Evolutionary conservation across 2,888 invertebrate genomes (phyloP).

Genomic region (Agrotis exclamationis): DNA sequence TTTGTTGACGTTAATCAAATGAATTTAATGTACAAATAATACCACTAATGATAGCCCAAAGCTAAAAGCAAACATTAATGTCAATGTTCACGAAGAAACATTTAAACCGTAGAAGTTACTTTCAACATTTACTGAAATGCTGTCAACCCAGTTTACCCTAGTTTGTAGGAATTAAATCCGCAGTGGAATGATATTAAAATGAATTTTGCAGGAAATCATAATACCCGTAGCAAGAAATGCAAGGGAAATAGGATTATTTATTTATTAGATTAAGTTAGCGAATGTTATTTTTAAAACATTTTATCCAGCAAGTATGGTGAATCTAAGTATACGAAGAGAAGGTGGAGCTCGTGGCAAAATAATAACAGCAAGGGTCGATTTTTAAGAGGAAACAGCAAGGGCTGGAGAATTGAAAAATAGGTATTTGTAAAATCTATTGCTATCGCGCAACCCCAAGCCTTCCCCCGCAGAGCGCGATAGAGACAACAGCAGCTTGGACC

Average conservation of each 20-base stretch:
- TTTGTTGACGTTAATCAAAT: too few relatives aligned
- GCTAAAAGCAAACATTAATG: slow-evolving; percentile 14
- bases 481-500: too few relatives aligned
- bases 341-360: not conserved
- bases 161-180: slow-evolving; percentile 27
- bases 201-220: slow-evolving; percentile 30
- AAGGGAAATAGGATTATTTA: slow-evolving; percentile 32
- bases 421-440: too few relatives aligned
- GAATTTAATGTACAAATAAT: too few relatives aligned
- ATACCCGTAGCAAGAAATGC: slow-evolving; percentile 23
- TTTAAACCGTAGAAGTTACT: slow-evolving; percentile 13
- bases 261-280: slow-evolving; percentile 12
- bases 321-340: not conserved
- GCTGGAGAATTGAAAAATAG: too few relatives aligned
- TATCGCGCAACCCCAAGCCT: too few relatives aligned
- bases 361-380: too few relatives aligned
- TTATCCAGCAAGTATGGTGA: not conserved
- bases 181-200: slow-evolving; percentile 31
- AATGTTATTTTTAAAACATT: slow-evolving; percentile 12
- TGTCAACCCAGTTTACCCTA: slow-evolving; percentile 37
- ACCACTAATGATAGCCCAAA: not conserved
- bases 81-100: slow-evolving; percentile 17
- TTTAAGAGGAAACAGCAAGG: too few relatives aligned
- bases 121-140: slow-evolving; percentile 29
- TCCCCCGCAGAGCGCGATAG: too few relatives aligned